These are phyloP conservation scores for Amphipyra tragopoginis DNA, from an alignment of 2,888 invertebrate genomes.

Conservation along the genomic window DNA sequence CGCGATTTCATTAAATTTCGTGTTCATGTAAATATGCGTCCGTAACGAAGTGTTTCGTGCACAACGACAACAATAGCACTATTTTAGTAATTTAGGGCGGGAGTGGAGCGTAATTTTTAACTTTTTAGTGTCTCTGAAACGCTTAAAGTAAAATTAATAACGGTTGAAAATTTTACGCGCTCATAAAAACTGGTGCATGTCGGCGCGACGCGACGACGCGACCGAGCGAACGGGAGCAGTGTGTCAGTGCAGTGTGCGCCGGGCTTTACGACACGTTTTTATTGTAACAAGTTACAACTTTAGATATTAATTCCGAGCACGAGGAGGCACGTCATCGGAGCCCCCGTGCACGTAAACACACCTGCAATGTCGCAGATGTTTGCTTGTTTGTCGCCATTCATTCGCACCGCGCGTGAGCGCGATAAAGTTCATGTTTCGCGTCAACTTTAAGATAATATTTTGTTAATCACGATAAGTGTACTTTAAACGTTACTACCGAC, in stretches of 20 bases:
- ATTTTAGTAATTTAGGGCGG: background rate
- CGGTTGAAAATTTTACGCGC: conserved; percentile 19
- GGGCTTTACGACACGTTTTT: conserved; percentile 1
- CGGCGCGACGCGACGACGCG: background rate
- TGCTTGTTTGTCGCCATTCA: background rate
- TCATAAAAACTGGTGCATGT: conserved; percentile 18
- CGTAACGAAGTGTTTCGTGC: conserved; percentile 11
- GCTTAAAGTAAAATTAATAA: conserved; percentile 27
- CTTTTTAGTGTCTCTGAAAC: conserved; percentile 7
- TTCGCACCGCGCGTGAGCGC: background rate
- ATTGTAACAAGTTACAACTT: conserved; percentile 6
- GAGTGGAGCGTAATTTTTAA: background rate
- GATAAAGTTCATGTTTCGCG: background rate
- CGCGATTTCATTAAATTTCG: conserved; percentile 15
- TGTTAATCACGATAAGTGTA: background rate
- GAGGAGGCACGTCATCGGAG: background rate
- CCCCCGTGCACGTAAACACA: background rate
- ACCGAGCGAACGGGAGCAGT: background rate
- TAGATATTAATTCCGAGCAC: background rate
- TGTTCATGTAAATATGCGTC: conserved; percentile 3
- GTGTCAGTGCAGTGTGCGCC: conserved; percentile 1
- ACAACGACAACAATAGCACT: conserved; percentile 1
- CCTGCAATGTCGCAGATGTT: background rate
- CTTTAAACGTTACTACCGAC: background rate
- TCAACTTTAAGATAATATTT: background rate